Base-by-base conservation (phyloP, 2,113 vertebrate genomes). In the Helogale parvula region DNA sequence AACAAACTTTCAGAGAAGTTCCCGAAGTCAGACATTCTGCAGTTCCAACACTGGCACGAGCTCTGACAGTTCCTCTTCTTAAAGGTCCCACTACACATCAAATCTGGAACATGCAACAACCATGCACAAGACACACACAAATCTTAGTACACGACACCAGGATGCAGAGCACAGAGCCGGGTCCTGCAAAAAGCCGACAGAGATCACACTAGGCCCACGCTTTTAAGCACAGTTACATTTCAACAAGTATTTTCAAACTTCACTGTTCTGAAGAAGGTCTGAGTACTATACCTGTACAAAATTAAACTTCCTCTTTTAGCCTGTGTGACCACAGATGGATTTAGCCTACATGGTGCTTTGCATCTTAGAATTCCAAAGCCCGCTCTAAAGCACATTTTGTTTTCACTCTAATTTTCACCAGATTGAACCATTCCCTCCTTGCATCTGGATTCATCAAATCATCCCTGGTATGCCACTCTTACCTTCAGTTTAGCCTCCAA, bases 261-360 rank as follows among this genome's bases (percentile, higher is more conserved):
- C 72, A 52, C 85, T 94, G 89, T 92, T 88, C 96, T 93, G 92
- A 96, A 96, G 79, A 89, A 88, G 38, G 66, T 90, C 71, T 83
- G 86, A 79, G 86, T 63, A 82, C 66, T 86, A 79, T 45, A 95
- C 77, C 95, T 83, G 10, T 10, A 83, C 85, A 92, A 92, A 83
- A 93, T 79, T 66, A 89, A 96, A 92, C 71, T 94, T 41, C 69
- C 47, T 27, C 45, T 86, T 90, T 77, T 2, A 63, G 47, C 31
- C 63, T 82, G 60, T 89, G 88, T 82, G 38, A 29, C 69, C 47
- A 86, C n/a, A 76, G 68, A 69, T 38, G 74, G 38, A 65, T 35
- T 41, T 21, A 90, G 38, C 45, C 54, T 33, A 68, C 16, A 60
- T 8, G 33, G 29, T 4, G 77, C 19, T 79, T 10, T 74, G 4